Conservation (phyloP, 2,888 invertebrate species). For the Zootermopsis nevadensis region DNA sequence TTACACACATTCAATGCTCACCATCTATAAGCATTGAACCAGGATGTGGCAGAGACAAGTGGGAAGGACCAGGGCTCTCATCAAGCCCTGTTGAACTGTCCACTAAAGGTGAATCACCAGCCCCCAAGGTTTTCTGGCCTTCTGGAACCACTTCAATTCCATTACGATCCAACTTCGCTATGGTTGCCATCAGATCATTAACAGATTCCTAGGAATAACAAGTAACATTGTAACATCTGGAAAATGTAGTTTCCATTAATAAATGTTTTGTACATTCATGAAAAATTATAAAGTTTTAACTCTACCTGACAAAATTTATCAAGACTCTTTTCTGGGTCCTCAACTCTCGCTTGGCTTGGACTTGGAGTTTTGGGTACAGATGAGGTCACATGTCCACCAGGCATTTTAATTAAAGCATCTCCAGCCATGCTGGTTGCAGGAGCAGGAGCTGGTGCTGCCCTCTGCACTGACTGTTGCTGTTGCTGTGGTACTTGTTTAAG, state of each 20-base stretch:
- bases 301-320: constrained; percentile 78
- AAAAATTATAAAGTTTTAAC: neutral
- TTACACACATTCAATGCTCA: constrained; percentile 21
- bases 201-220: constrained; percentile 73
- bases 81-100: constrained; percentile 51
- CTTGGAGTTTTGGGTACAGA: constrained; percentile 89
- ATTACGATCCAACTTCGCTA: constrained; percentile 87
- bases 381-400: constrained; percentile 71
- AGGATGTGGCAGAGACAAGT: constrained; percentile 6
- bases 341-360: constrained; percentile 68
- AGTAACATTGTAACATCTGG: neutral
- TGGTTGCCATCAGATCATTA: constrained; percentile 87
- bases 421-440: neutral
- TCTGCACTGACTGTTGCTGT: neutral
- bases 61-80: constrained; percentile 42
- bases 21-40: constrained; percentile 17
- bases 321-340: constrained; percentile 74
- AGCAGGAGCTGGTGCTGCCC: neutral
- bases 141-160: constrained; percentile 81
- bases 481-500: constrained; percentile 64
- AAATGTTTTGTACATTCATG: too few relatives aligned
- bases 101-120: constrained; percentile 47
- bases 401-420: constrained; percentile 51
- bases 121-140: constrained; percentile 30
- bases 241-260: too few relatives aligned